A percentile compares a stretch with the other conserved stretches of the same genome.
phyloP scores from a whole-genome alignment of 1,140 invertebrate genomes.

The Drosophila virilis region DNA sequence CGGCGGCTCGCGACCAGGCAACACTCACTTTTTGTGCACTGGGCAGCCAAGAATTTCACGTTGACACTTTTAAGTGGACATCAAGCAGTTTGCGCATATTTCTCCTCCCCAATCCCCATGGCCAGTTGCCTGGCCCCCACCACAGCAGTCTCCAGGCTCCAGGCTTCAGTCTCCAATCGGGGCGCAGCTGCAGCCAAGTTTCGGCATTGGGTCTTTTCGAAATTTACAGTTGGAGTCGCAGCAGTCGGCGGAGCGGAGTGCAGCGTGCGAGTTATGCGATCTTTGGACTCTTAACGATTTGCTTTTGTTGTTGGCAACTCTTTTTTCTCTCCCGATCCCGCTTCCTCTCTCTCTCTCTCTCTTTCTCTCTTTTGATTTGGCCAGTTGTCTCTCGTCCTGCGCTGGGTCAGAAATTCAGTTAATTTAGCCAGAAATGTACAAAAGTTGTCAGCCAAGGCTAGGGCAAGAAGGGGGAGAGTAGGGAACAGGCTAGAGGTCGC shows the following conservation, averaged over 20 bases:
- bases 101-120: conserved; percentile 1
- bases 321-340: conserved; percentile 15
- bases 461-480: conserved; percentile 8
- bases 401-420: conserved; percentile 81
- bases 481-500: conserved; percentile 55
- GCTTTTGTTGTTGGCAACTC: conserved; percentile 54
- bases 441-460: conserved; percentile 70
- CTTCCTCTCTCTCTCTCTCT: conserved; percentile 11
- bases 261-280: conserved; percentile 74
- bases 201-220: conserved; percentile 54
- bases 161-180: too few species aligned
- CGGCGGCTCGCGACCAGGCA: conserved; percentile 62
- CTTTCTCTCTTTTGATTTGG: conserved; percentile 47
- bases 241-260: conserved; percentile 1
- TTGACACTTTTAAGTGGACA: conserved; percentile 83
- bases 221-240: conserved; percentile 68
- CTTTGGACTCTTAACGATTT: conserved; percentile 80
- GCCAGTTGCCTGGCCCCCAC: background rate
- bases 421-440: conserved; percentile 81
- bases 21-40: conserved; percentile 61
- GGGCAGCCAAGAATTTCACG: conserved; percentile 77
- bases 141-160: background rate
- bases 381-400: conserved; percentile 56
- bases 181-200: conserved; percentile 40
- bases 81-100: conserved; percentile 82